These are phyloP conservation scores for Passerculus sandwichensis DNA, from an alignment of 2,797 vertebrate genomes.

Conservation along the genomic window DNA sequence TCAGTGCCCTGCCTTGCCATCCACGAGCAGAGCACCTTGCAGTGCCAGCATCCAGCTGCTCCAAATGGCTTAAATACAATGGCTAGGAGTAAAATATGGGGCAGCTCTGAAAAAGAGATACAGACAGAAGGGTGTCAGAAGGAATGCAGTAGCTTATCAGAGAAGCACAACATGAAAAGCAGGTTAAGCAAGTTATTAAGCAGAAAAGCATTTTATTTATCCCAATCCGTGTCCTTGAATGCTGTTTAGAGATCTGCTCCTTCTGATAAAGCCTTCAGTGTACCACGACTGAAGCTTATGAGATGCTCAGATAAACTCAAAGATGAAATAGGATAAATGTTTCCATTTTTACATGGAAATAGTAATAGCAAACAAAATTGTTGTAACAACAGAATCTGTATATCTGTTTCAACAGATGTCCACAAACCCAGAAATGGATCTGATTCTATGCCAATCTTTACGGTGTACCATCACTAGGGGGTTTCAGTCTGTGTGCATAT, in stretches of 20 bases:
- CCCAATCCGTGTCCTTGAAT: not conserved
- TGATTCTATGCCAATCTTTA: not conserved
- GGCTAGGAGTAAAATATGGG: not conserved
- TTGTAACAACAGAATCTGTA: not conserved
- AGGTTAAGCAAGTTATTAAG: not conserved
- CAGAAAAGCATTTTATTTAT: not conserved
- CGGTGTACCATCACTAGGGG: not conserved
- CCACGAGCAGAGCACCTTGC: not conserved
- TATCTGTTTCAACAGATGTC: not conserved
- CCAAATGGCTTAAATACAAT: not conserved
- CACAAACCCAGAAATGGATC: not conserved
- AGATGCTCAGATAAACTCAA: not conserved
- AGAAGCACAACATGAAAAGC: not conserved
- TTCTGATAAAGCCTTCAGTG: not conserved
- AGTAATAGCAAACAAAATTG: not conserved
- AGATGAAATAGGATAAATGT: not conserved
- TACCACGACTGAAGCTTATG: not conserved
- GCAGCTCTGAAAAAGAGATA: not conserved
- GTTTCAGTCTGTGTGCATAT: too few relatives aligned
- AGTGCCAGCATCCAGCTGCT: not conserved
- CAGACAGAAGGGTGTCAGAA: not conserved
- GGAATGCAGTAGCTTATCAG: not conserved
- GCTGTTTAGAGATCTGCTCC: not conserved
- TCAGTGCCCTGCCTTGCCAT: not conserved
- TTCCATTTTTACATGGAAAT: not conserved